Base-by-base conservation (phyloP, 2,797 vertebrate genomes). In the Erithacus rubecula region DNA sequence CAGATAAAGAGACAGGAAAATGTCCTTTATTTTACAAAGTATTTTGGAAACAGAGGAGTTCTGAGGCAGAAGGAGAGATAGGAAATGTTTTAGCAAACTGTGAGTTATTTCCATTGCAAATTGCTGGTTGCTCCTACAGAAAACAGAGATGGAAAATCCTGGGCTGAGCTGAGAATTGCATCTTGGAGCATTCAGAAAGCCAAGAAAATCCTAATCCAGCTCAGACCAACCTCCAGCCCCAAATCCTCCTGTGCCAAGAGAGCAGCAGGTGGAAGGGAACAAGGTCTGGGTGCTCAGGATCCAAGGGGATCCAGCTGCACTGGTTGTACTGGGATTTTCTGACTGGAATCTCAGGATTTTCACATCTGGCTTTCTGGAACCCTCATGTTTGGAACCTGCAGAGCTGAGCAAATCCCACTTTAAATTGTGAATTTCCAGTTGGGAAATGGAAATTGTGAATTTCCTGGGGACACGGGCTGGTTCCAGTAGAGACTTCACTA, bases 271-370 rank as follows among this genome's bases (percentile, higher is more conserved):
- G 34, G 15, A 27, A 23, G 52, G 30, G 65, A 47, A 22, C 41
- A 20, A 30, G 62, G 53, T 2, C 11, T 39, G 55, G 74, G 4
- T 60, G 27, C 21, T 24, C 14, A 59, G n/a, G 43, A 47, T 65
- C 19, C 43, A 36, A 0, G 2, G 44, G 67, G 52, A 80, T 44
- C 11, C 8, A 7, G 10, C 24, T 76, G 27, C 4, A 2, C 13
- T 62, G n/a, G 6, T 29, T 70, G 5, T 11, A 19, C 15, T 6
- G 74, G 68, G n/a, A 44, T 77, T 89, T 91, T 74, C 39, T 12
- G 8, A 4, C 22, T 10, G 55, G 15, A 58, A 26, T 8, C 37
- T 10, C 5, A 59, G 59, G 27, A 7, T 32, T 44, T 44, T 46
- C 22, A 4, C 12, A 29, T 30, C 14, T 24, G 29, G 3, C 36